Evolutionary conservation across 2,888 invertebrate species (phyloP).

Genomic region (Heliconius ismenius): DNA sequence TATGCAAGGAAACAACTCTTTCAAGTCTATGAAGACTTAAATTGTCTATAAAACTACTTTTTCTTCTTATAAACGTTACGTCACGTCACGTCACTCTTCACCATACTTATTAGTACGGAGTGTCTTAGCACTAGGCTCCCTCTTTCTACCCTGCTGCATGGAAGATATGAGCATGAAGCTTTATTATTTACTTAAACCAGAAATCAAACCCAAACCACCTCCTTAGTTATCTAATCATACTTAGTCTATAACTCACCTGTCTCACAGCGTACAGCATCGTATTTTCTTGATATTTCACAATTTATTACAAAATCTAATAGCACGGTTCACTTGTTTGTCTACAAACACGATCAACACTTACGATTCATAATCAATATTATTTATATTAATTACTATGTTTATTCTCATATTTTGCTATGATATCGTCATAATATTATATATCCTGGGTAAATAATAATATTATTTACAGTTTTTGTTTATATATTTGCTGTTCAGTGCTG

Average conservation of each 20-base stretch:
- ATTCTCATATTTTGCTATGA: constrained; percentile 41
- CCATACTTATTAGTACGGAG: too few species aligned
- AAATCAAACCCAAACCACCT: too few species aligned
- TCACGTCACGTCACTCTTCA: too few species aligned
- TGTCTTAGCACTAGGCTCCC: too few species aligned
- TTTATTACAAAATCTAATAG: constrained; percentile 43
- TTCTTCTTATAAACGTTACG: too few species aligned
- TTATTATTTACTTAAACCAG: too few species aligned
- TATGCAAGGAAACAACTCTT: too few species aligned
- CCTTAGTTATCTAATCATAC: too few species aligned
- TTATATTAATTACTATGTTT: constrained; percentile 35
- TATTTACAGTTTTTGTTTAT: constrained; percentile 15
- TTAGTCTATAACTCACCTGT: constrained; percentile 62
- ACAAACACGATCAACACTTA: constrained; percentile 26
- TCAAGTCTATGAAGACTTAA: too few species aligned
- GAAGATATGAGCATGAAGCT: too few species aligned
- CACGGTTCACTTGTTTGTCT: constrained; percentile 30
- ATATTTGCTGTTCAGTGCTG: constrained; percentile 24
- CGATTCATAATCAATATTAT: constrained; percentile 34
- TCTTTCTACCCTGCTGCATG: too few species aligned
- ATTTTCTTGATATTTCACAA: constrained; percentile 44
- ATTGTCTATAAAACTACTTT: too few species aligned
- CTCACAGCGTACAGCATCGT: constrained; percentile 76
- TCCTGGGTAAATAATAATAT: constrained; percentile 29
- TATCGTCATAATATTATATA: constrained; percentile 30